Evolutionary conservation across 2,888 invertebrate species (phyloP), one percentile per base, ranked within the genome.

Genomic region (Abscondita cerata): DNA sequence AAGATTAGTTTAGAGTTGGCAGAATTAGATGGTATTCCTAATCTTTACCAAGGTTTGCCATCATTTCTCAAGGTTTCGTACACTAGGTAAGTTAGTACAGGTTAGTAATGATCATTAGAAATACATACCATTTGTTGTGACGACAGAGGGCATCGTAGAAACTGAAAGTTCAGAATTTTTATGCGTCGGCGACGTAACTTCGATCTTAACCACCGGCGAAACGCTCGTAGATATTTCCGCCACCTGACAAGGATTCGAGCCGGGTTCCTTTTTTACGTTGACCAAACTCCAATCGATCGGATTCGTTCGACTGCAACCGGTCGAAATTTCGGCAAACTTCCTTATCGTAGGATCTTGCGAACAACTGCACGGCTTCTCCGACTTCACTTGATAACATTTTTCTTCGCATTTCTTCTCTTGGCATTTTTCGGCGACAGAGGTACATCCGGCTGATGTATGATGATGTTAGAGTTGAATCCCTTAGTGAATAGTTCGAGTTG

Each of bases 291-390:
- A 89, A 59, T 88, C 86, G 62, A 89, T 85, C 2, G 89, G 89
- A 76, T 89, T 85, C 8, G 89, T 89, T 47, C 89, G 82, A 75
- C 89, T 89, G 77, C 89, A 90, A 1, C 89, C 89, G 56, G 68
- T 65, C 19, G 50, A 47, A 38, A 62, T 65, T 50, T 73, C 72
- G 15, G 61, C 16, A 34, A 66, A 69, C 52, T 72, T 74, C n/a
- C 65, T 52, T 52, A 73, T 75, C 16, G 69, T 13, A 47, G 48
- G 68, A 48, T 52, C 70, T 25, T 60, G 68, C 51, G 48, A 73
- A 64, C 76, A 76, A 38, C 68, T 70, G 70, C 78, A 78, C 6
- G 69, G 61, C 66, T 76, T 76, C 65, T 76, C 76, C 6, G 69
- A 63, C 57, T 75, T 75, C 44, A 72, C 61, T 52, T 67, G 71